Conservation (phyloP, 2,797 vertebrate genomes). For the Cuculus canorus region DNA sequence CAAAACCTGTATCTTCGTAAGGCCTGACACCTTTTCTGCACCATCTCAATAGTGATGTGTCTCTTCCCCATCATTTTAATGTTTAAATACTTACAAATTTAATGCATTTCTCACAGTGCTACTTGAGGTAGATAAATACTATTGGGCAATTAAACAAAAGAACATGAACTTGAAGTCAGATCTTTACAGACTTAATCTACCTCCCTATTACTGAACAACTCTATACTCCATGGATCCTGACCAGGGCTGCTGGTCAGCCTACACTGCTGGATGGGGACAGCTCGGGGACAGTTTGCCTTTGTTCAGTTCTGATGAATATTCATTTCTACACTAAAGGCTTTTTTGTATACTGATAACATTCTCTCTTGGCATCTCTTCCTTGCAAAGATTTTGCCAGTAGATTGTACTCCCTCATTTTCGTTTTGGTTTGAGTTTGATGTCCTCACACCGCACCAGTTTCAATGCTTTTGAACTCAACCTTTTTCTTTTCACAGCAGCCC, state of each 20-base stretch:
- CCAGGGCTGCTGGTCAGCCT: background rate
- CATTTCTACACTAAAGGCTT: background rate
- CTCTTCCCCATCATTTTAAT: background rate
- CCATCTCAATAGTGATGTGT: background rate
- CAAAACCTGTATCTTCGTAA: background rate
- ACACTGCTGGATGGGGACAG: background rate
- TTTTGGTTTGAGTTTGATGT: background rate
- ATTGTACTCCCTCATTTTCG: background rate
- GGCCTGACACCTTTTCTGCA: background rate
- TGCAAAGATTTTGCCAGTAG: background rate
- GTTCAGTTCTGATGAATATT: background rate
- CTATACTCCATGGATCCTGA: background rate
- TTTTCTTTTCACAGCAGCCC: background rate
- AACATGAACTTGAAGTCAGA: background rate
- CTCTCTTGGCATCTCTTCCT: background rate
- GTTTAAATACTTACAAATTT: accelerated
- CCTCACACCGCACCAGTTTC: background rate
- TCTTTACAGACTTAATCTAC: background rate
- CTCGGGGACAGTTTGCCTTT: background rate
- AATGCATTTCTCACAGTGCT: background rate
- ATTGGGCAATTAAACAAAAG: background rate
- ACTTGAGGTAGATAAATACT: background rate
- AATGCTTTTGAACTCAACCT: background rate
- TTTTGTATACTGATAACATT: background rate
- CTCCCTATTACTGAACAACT: background rate